These are phyloP conservation scores for Rhimphoctona megacephalus DNA, from an alignment of 2,888 invertebrate species.

Conservation along the genomic window DNA sequence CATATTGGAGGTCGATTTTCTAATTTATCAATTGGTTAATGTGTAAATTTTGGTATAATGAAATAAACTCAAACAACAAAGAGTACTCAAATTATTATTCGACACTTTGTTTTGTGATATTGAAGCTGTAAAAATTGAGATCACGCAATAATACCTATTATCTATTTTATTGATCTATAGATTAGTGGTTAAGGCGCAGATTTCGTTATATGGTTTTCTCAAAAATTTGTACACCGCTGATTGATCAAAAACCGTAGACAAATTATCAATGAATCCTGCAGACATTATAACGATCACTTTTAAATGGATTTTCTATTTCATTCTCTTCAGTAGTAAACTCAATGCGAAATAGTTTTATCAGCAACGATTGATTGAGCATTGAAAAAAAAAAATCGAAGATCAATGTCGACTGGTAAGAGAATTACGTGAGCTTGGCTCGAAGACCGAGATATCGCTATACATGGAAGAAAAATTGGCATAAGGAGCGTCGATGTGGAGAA, in stretches of 20 bases:
- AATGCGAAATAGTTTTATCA: constrained; percentile 25
- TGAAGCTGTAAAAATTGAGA: no score
- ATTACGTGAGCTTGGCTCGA: constrained; percentile 20
- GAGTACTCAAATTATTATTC: no score
- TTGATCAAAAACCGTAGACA: not conserved
- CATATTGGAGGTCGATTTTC: not conserved
- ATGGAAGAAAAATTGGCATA: constrained; percentile 19
- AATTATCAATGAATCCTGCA: not conserved
- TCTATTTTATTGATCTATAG: not conserved
- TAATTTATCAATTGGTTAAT: no score
- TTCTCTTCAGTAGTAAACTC: not conserved
- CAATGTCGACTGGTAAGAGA: constrained; percentile 30
- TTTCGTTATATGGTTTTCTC: not conserved
- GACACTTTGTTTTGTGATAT: no score
- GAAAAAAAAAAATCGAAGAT: constrained; percentile 34
- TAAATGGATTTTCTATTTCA: not conserved
- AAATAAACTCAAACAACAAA: no score
- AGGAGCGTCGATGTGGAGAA: constrained; percentile 16
- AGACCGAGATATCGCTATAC: constrained; percentile 3
- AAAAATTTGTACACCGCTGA: not conserved
- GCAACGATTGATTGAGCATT: not conserved
- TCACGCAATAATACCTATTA: not conserved
- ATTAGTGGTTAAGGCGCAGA: no score
- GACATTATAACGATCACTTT: not conserved
- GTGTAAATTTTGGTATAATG: no score